Percentiles rank a stretch among this genome's conserved stretches.
Conservation (phyloP, 2,888 invertebrate species). For the Slavum lentiscoides region DNA sequence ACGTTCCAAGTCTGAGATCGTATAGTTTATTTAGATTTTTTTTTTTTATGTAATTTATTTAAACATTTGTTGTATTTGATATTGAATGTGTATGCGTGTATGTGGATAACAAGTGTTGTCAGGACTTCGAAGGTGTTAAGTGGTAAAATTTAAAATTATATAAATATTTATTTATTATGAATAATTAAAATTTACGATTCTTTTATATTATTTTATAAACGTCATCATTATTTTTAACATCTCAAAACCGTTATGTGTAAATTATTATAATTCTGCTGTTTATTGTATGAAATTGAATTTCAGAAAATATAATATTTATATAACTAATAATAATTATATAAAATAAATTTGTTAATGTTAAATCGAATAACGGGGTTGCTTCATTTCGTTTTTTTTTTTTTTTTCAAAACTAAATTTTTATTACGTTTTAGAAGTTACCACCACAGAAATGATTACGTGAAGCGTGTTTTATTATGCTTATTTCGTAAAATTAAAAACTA, state of each 20-base stretch:
- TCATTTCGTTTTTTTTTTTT: constrained; percentile 19
- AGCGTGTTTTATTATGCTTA: background rate
- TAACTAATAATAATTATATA: constrained; percentile 8
- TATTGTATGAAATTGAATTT: constrained; percentile 17
- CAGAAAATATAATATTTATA: background rate
- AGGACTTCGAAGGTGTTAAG: constrained; percentile 31
- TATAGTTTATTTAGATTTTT: constrained; percentile 28
- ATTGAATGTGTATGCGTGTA: constrained; percentile 31
- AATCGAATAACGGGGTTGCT: background rate
- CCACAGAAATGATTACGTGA: background rate
- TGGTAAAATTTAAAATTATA: constrained; percentile 20
- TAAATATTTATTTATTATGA: constrained; percentile 15
- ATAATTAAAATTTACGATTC: constrained; percentile 12
- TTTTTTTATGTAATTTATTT: constrained; percentile 20
- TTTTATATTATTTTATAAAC: constrained; percentile 40
- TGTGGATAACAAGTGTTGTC: constrained; percentile 15
- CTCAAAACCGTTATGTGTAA: constrained; percentile 9
- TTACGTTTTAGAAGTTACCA: constrained; percentile 47
- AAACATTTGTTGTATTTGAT: constrained; percentile 19
- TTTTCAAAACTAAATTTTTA: constrained; percentile 16
- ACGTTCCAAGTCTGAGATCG: constrained; percentile 12
- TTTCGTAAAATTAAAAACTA: constrained; percentile 1
- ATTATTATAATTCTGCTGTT: background rate
- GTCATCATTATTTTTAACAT: constrained; percentile 25
- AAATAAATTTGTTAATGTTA: background rate